Evolutionary conservation across 1,140 invertebrate species (phyloP), one percentile per base, ranked within the genome.

Genomic region (Drosophila dunni): DNA sequence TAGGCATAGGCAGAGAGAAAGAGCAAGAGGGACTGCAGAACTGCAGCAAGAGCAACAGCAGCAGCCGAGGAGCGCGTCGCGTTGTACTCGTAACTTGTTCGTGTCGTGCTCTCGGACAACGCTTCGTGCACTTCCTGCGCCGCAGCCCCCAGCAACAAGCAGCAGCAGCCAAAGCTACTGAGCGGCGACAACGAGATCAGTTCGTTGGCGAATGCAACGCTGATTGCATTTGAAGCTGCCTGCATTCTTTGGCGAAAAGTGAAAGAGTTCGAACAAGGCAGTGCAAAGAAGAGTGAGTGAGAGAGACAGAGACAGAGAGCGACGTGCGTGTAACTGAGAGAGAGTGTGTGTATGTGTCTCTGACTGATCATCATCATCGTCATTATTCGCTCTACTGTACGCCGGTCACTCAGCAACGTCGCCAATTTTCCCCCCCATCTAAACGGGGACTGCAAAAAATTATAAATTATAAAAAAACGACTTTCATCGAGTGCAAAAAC

Each of bases 91-190:
- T 89, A 88, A 86, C 83, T 86, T 83, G 84, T 86, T 86, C 83
- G 81, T 66, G 45, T 45, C 34, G 69, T 51, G 51, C 56, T 34
- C 42, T 68, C 66, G 65, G 66, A 46, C 63, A 72, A 64, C 65
- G 51, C 83, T 82, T 83, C 83, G 83, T 89, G 83, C 84, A 86
- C 83, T 86, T 86, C 83, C 83, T 86, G 81, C 82, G 76, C 67
- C 64, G 80, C 72, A 54, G 62, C 66, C 64, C 78, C 78, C 56
- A 56, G 68, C 64, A 64, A 44, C 67, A 67, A 54, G 58, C 61
- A 40, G 57, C 53, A 45, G 40, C 20, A 51, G 69, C 68, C 69
- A 85, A 70, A 45, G 75, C 75, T 57, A 56, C 45, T 34, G 53
- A 75, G 48, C 68, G 51, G 20, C 63, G 46, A 62, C 82, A 68